These are phyloP conservation scores for Pangasius mekongensis DNA, from an alignment of 2,797 vertebrate species.

Conservation along the genomic window DNA sequence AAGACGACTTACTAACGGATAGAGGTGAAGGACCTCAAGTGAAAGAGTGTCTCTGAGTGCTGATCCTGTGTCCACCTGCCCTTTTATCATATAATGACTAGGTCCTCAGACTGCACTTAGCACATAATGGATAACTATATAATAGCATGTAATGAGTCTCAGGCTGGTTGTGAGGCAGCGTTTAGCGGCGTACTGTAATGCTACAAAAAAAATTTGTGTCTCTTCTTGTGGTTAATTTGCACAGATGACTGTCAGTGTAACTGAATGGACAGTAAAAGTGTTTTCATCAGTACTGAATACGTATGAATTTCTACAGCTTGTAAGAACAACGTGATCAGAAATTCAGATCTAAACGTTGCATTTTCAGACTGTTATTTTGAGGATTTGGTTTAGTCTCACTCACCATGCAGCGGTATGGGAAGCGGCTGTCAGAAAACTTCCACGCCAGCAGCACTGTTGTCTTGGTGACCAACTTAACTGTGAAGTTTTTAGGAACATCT, in stretches of 20 bases:
- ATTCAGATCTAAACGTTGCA: not conserved
- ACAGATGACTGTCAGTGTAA: not conserved
- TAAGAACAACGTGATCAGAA: not conserved
- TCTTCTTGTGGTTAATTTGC: not conserved
- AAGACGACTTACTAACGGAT: not conserved
- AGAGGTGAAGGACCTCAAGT: not conserved
- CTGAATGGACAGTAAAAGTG: not conserved
- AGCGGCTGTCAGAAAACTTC: slow-evolving; percentile 89
- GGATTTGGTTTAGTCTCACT: slow-evolving; percentile 50
- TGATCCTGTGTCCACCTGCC: not conserved
- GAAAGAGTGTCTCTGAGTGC: not conserved
- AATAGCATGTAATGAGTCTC: slow-evolving; percentile 1
- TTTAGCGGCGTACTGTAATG: not conserved
- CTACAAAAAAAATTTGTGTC: not conserved
- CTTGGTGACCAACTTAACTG: slow-evolving; percentile 95
- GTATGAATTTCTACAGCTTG: not conserved
- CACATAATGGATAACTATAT: slow-evolving; percentile 20
- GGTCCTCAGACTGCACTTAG: slow-evolving; percentile 9
- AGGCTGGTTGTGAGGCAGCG: not conserved
- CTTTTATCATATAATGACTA: slow-evolving; percentile 8
- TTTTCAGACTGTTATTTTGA: not conserved
- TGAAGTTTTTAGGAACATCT: slow-evolving; percentile 99
- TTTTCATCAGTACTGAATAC: not conserved
- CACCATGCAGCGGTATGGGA: slow-evolving; percentile 85
- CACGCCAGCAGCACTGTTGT: slow-evolving; percentile 90